A percentile compares a stretch with the other conserved stretches of the same genome.
Evolutionary conservation across 1,140 invertebrate species (phyloP).

Genomic region (Papilio polyxenes): DNA sequence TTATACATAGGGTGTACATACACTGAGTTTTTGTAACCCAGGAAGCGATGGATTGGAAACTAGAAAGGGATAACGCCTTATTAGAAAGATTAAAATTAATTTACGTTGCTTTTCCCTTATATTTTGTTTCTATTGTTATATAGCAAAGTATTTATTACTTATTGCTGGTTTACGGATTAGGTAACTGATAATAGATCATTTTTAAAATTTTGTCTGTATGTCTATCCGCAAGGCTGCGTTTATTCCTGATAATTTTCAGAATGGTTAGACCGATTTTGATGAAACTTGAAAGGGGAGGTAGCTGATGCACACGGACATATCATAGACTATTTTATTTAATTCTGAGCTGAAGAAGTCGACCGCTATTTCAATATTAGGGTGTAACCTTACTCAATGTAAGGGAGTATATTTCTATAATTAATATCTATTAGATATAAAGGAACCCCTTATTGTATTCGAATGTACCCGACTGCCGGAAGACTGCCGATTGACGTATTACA

Average conservation of each 20-base stretch:
- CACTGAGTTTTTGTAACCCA: not conserved
- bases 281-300: no score
- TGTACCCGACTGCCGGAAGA: not conserved
- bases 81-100: not conserved
- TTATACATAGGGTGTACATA: not conserved
- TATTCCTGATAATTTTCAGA: no score
- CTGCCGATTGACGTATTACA: not conserved
- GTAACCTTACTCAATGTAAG: not conserved
- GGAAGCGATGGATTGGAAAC: slow-evolving; percentile 6
- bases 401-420: not conserved
- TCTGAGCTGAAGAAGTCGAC: no score
- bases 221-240: no score
- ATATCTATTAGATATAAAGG: not conserved
- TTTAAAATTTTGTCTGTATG: no score
- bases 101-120: not conserved
- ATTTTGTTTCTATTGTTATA: not conserved
- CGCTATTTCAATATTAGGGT: no score
- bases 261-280: no score
- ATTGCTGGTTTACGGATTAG: no score
- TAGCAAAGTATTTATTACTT: not conserved
- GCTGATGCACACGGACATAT: no score
- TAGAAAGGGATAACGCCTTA: not conserved
- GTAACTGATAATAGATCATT: no score
- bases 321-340: no score
- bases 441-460: not conserved